Base-by-base conservation (phyloP, 2,797 vertebrate genomes). In the Melopsittacus undulatus region DNA sequence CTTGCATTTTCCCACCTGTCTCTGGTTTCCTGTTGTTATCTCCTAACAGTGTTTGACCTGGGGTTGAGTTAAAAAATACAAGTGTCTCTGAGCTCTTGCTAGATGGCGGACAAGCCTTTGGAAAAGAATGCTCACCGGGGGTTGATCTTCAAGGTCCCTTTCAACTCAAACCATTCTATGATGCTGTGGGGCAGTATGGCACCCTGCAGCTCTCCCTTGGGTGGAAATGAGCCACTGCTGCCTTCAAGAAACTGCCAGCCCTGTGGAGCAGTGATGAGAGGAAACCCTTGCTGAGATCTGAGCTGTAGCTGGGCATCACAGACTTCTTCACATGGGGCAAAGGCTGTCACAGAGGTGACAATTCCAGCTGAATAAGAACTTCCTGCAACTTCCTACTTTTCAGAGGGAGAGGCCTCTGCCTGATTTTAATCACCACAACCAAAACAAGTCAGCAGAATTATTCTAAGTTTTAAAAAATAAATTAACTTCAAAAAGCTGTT, bases 251-350 rank as follows among this genome's bases (percentile, higher is more conserved):
- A 48, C n/a, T 10, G 20, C 48, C 48, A 56, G 20, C 5, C 22
- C 43, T 11, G 9, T 2, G 13, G 26, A 78, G 43, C n/a, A 46
- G 24, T 11, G 9, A 16, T 27, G 73, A 38, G 26, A 26, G 20
- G 17, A 79, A 79, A 64, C 5, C 34, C 27, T 52, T 43, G 49
- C 73, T 26, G 30, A 83, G 45, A 48, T n/a, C 26, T 36, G 20
- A 34, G 42, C 38, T 64, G 38, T n/a, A 52, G 15, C 19, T 13
- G n/a, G 19, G 22, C 8, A 5, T n/a, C 3, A 0, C 1, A 0
- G 40, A 43, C 27, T 38, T 40, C 42, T 38, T 51, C 68, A 30
- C n/a, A 7, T 30, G 23, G 8, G 16, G 3, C 16, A 23, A 48
- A 61, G 51, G n/a, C 32, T 24, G 13, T 9, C 42, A 32, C 3